Evolutionary conservation across 1,140 invertebrate species (phyloP), one percentile per base, ranked within the genome.

Genomic region (Hestina assimilis): DNA sequence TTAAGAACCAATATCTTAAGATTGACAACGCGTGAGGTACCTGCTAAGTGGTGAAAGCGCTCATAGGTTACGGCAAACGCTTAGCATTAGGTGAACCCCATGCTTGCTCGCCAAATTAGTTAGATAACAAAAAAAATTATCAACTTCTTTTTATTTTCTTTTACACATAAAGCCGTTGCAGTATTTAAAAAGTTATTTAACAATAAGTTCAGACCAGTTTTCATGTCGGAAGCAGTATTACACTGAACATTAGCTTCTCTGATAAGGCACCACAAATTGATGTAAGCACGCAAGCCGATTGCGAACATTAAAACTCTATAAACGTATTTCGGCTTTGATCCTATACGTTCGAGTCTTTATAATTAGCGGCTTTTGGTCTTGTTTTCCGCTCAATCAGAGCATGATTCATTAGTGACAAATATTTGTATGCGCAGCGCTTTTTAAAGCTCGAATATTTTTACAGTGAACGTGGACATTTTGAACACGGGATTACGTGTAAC

Each of bases 181-280:
- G 17, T 19, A 38, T 46, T 42, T 9, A 59, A 59, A 63, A 15
- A 24, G 56, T 54, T 31, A 38, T 41, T 31, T 40, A 43, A 65
- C 47, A 48, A 56, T 75, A 65, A 75, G 72, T 72, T 68, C 56
- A 33, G 71, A 79, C 61, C 65, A 72, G 78, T 76, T 79, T 79
- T 76, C 75, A 75, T 80, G 80, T 82, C 82, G 82, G 82, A 83
- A 85, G 72, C 69, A 53, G 74, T 64, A 81, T 82, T 82, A 86
- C 75, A 79, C 70, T 78, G 72, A 79, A 79, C 77, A 79, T 85
- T 85, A 83, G 75, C 78, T 59, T 51, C 53, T 28, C 48, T 75
- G 80, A 85, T 83, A 85, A 85, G 75, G 72, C 74, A 72, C 68
- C 70, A 68, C 75, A 80, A 83, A 85, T 83, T 82, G 73, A 64